These are phyloP conservation scores for Acheta domesticus DNA, from an alignment of 2,888 invertebrate species.

Conservation along the genomic window DNA sequence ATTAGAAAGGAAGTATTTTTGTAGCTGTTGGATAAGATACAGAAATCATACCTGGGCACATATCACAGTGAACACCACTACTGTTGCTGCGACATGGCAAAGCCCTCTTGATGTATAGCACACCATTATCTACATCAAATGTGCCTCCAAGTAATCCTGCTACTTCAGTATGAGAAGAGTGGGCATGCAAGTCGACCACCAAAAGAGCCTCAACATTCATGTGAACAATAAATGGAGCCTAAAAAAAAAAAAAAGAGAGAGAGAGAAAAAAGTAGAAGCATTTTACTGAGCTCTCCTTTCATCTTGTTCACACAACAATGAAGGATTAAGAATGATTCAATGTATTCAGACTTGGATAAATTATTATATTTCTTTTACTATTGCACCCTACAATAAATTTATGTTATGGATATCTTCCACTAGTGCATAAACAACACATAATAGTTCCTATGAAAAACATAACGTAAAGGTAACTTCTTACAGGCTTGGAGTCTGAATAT, in stretches of 20 bases:
- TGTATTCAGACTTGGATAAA: conserved; percentile 22
- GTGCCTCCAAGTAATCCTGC: conserved; percentile 70
- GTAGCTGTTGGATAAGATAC: too few species aligned
- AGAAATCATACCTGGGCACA: conserved; percentile 61
- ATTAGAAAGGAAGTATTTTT: too few species aligned
- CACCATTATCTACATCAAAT: conserved; percentile 45
- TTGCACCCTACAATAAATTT: not conserved
- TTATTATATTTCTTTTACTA: conserved; percentile 2
- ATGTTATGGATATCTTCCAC: not conserved
- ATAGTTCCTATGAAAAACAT: too few species aligned
- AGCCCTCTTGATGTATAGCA: conserved; percentile 54
- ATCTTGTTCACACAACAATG: too few species aligned
- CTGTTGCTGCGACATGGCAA: conserved; percentile 63
- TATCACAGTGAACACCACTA: conserved; percentile 68
- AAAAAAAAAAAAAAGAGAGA: too few species aligned
- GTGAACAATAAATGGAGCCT: conserved; percentile 63
- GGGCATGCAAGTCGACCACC: conserved; percentile 67
- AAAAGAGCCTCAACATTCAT: conserved; percentile 60
- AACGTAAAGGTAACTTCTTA: conserved; percentile 44
- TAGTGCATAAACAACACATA: too few species aligned
- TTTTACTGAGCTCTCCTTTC: not conserved
- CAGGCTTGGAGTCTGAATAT: conserved; percentile 57
- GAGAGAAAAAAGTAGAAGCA: not conserved
- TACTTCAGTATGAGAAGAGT: conserved; percentile 66
- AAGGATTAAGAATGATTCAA: conserved; percentile 26